Evolutionary conservation across 1,140 invertebrate species (phyloP), one percentile per base, ranked within the genome.

Genomic region (Nephila pilipes): DNA sequence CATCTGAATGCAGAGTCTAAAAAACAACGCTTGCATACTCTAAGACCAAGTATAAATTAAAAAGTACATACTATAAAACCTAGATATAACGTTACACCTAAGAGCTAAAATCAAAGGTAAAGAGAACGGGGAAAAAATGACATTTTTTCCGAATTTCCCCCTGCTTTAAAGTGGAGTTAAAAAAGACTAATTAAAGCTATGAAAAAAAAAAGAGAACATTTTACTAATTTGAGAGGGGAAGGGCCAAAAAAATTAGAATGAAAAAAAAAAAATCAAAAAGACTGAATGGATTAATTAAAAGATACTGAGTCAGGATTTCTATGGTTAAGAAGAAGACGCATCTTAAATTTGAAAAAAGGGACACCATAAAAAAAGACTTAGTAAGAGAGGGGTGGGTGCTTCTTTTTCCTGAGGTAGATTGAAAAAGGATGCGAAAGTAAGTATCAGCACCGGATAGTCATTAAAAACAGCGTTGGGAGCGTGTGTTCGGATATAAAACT

Each of bases 231-330:
- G 85, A 54, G 54, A 60, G 32, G 85, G 55, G 55, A 83, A 83
- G 81, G 81, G 81, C 25, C 10, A n/a, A 25, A 83, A 83, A 55
- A 54, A 54, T 25, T 65, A 14, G 63, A 65, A 65, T 16, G 14
- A 36, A 20, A 36, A 46, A 83, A n/a, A 87, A 87, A 87, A 60
- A 54, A 2, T 54, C 60, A 63, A n/a, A n/a, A 60, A 58, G 81
- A 55, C 32, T 29, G 55, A 87, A 60, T 87, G 85, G 85, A 87
- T 87, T 87, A 87, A 87, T 87, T 87, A 87, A 87, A 87, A 87
- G 85, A 87, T 87, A 60, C 85, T 87, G 60, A 36, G 85, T 87
- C 85, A 20, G 38, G 57, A 87, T 87, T 87, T 87, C 57, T 85
- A 60, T 32, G 57, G 22, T 58, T 25, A 58, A 87, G 85, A 32